These are phyloP conservation scores for Porites lobata DNA, from an alignment of 92 coral and sea anemone species.

Conservation along the genomic window DNA sequence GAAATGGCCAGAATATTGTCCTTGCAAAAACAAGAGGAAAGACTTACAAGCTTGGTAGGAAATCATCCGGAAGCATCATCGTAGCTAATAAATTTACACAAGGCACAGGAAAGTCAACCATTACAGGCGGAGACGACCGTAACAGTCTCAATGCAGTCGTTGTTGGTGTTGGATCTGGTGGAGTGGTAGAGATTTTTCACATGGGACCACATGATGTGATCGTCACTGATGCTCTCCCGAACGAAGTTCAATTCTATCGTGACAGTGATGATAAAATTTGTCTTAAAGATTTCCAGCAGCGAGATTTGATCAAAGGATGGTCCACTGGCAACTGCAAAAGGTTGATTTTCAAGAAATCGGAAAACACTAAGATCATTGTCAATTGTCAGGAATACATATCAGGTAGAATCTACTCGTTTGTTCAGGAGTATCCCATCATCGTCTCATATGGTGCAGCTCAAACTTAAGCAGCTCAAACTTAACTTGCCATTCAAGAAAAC, in stretches of 20 bases:
- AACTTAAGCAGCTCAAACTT: too few species aligned
- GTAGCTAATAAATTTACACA: conserved; percentile 21
- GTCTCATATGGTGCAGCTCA: too few species aligned
- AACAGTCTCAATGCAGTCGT: conserved; percentile 23
- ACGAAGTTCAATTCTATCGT: background rate
- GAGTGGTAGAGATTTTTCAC: background rate
- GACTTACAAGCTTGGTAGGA: conserved; percentile 28
- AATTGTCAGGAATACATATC: too few species aligned
- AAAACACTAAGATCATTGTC: too few species aligned
- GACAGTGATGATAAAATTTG: background rate
- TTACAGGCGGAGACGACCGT: background rate
- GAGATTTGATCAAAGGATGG: background rate
- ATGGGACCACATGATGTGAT: conserved; percentile 33
- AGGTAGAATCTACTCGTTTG: too few species aligned
- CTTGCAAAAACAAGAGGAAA: conserved; percentile 36
- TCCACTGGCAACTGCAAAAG: background rate
- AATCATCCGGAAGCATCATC: conserved; percentile 34
- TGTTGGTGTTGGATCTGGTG: conserved; percentile 33
- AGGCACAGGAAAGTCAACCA: conserved; percentile 12
- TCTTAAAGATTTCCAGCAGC: background rate
- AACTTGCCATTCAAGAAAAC: too few species aligned
- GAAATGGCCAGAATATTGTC: conserved; percentile 50
- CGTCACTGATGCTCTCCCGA: conserved; percentile 22
- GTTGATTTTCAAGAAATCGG: too few species aligned
- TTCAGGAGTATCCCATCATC: too few species aligned